Evolutionary conservation across 2,797 vertebrate genomes (phyloP), one percentile per base, ranked within the genome.

Genomic region (Neostethus bicornis): DNA sequence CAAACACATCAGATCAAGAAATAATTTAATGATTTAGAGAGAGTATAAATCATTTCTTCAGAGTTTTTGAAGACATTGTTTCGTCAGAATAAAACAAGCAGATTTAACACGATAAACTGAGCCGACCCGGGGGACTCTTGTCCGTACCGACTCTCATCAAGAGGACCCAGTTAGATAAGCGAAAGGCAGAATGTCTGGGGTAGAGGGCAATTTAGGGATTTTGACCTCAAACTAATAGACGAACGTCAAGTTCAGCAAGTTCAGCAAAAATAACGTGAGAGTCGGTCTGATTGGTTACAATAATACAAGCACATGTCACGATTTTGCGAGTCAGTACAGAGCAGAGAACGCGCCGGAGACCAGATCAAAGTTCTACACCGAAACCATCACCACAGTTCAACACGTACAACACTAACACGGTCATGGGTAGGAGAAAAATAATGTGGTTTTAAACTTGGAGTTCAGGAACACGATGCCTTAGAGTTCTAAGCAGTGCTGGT

Each of bases 221-320:
- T n/a, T n/a, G n/a, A n/a, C n/a, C n/a, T n/a, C n/a, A n/a, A n/a
- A n/a, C n/a, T n/a, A n/a, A n/a, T n/a, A n/a, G n/a, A n/a, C n/a
- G n/a, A n/a, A n/a, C n/a, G n/a, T n/a, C n/a, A n/a, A 24, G 19
- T 61, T 60, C 21, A 62, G 32, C 60, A 57, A 61, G 58, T n/a
- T n/a, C n/a, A n/a, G n/a, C n/a, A 75, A 68, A 39, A 45, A 77
- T 49, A 55, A 65, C 55, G 52, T 35, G 49, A 52, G 51, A 28
- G 73, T 84, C 81, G 82, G 74, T 75, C 2, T 70, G 67, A 79
- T 89, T 88, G 73, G 75, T 68, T 83, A 66, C 73, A 65, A 66
- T 77, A 81, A 85, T 76, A 78, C 70, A 70, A 54, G 66, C 46
- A 19, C 51, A 71, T 38, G 75, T 82, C 80, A 66, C 0, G 25